Percentiles rank a stretch among this genome's conserved stretches.
phyloP scores from a whole-genome alignment of 2,888 invertebrate species.

The Scrobipalpa costella region DNA sequence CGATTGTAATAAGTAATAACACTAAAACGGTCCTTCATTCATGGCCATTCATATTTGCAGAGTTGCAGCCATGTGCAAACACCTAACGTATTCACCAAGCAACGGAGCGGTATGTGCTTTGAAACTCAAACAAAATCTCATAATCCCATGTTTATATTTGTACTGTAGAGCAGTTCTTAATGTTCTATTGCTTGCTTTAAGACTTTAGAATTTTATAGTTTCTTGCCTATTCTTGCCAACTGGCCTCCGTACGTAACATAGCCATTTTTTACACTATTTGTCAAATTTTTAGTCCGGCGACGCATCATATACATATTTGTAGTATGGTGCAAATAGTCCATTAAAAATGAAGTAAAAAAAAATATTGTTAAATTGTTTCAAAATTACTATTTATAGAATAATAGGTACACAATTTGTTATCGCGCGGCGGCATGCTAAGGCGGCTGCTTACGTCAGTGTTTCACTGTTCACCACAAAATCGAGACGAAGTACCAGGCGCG shows the following conservation, averaged over 20 bases:
- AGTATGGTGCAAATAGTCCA: too few relatives aligned
- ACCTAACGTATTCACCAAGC: conserved; percentile 4
- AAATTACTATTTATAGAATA: too few relatives aligned
- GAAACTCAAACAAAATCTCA: conserved; percentile 4
- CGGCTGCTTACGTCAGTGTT: not conserved
- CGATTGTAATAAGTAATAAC: not conserved
- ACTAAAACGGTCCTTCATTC: not conserved
- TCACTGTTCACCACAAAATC: not conserved
- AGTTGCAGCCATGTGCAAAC: conserved; percentile 3
- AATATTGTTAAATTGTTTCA: too few relatives aligned
- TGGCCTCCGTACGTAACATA: too few relatives aligned
- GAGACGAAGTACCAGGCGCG: not conserved
- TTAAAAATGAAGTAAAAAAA: too few relatives aligned
- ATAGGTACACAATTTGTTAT: too few relatives aligned
- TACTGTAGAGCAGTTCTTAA: not conserved
- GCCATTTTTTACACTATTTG: too few relatives aligned
- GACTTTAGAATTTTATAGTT: not conserved
- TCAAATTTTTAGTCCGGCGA: too few relatives aligned
- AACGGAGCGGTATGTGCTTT: not conserved
- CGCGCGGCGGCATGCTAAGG: not conserved
- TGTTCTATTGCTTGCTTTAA: not conserved
- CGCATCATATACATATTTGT: too few relatives aligned
- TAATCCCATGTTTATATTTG: not conserved
- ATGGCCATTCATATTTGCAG: not conserved
- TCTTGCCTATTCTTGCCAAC: too few relatives aligned